Base-by-base conservation (phyloP, 2,888 invertebrate genomes). In the Drosophila maculinotata region DNA sequence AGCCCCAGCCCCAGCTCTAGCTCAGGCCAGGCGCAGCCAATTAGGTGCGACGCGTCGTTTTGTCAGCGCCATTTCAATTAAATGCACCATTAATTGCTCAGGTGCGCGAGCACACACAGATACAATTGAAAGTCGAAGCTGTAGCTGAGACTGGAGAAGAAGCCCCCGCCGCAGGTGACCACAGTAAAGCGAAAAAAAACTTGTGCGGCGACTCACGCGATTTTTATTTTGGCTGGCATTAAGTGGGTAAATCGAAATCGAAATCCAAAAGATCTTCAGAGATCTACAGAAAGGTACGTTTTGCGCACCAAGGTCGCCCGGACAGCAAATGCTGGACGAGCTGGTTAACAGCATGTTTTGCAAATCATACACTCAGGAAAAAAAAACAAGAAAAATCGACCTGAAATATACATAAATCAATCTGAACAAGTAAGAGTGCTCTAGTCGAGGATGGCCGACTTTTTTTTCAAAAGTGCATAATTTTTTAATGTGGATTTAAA, bases 41-140 rank as follows among this genome's bases (percentile, higher is more conserved):
- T 81, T 81, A 59, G 69, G 35, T 44, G 44, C 64, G 57, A 53
- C 68, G 44, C 64, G 57, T 51, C 68, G 69, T 65, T 81, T 81
- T 78, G 66, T 64, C 64, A 67, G 72, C 64, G 79, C 76, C 76
- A 69, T 57, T 73, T 66, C 60, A 83, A 69, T 70, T 71, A 74
- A 72, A 79, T 45, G 68, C 65, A 62, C 47, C 79, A 81, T 84
- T 74, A 72, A 84, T 76, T 79, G 68, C 79, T 60, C 63, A 26
- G 52, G 56, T 73, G 59, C 65, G 10, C 20, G 28, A 8, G 9
- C 44, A 15, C 28, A 56, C 30, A 30, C 25, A 28, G 41, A 28
- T 47, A 35, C 53, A 72, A 49, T 67, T 70, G 63, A 63, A 62
- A 72, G 35, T 44, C 17, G 36, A 14, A 36, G 44, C 30, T 56